phyloP scores from a whole-genome alignment of 35 echinoderm and acorn worm genomes.

The Lytechinus pictus region DNA sequence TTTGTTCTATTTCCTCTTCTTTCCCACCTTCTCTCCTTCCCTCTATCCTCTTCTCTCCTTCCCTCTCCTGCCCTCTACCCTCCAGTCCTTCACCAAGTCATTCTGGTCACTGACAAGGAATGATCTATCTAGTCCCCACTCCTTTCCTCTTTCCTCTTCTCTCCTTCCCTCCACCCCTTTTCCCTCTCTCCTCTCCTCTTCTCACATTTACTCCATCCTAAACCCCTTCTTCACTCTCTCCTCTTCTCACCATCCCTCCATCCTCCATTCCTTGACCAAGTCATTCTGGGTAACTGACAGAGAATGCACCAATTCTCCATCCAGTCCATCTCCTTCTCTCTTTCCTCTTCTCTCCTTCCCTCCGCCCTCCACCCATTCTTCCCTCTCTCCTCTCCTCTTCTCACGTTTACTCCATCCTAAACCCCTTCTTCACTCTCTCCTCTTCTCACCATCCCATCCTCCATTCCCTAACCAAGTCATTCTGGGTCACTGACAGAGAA shows the following conservation, averaged over 20 bases:
- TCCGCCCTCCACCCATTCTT: background rate
- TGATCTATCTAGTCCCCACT: background rate
- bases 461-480: background rate
- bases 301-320: background rate
- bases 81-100: too few species aligned
- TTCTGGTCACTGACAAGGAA: too few species aligned
- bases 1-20: background rate
- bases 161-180: background rate
- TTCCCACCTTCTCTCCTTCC: too few species aligned
- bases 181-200: background rate
- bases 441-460: background rate
- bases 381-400: background rate
- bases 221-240: background rate
- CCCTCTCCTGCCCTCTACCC: too few species aligned
- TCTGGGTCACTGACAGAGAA: background rate
- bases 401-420: too few species aligned
- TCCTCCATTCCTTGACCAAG: background rate
- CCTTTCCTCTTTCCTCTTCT: background rate
- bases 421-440: background rate
- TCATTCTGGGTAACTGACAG: background rate
- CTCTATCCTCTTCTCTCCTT: too few species aligned
- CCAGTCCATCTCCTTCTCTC: background rate
- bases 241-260: background rate
- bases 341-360: background rate
- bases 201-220: too few species aligned